phyloP scores from a whole-genome alignment of 1,140 invertebrate genomes.

The Heliothis subflexa region DNA sequence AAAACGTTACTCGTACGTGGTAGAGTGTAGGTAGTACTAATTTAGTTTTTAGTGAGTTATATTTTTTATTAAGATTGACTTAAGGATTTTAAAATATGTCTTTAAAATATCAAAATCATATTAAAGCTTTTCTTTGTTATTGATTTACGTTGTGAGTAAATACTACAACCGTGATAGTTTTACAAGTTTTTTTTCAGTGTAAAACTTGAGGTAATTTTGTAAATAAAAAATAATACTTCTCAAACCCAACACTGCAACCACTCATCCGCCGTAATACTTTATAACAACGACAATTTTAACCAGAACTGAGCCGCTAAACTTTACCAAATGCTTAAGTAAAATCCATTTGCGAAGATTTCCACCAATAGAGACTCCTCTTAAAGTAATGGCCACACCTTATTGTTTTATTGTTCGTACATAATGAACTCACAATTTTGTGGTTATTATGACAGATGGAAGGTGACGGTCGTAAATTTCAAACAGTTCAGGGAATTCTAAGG shows the following conservation, averaged over 20 bases:
- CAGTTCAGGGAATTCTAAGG: conserved; percentile 43
- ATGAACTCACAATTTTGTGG: conserved; percentile 59
- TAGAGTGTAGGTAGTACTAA: neutral
- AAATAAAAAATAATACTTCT: conserved; percentile 6
- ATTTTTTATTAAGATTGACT: neutral
- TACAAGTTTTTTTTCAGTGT: too few relatives aligned
- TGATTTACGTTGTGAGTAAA: too few relatives aligned
- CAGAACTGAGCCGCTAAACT: conserved; percentile 21
- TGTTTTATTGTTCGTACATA: conserved; percentile 63
- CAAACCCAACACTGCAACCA: conserved; percentile 1
- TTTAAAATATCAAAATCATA: neutral
- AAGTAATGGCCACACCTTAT: conserved; percentile 57
- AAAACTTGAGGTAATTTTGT: too few relatives aligned
- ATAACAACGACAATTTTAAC: neutral
- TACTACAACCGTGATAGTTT: too few relatives aligned
- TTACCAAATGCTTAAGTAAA: conserved; percentile 31
- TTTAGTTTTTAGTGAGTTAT: neutral
- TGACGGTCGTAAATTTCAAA: conserved; percentile 51
- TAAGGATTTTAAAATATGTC: neutral
- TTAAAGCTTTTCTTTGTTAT: too few relatives aligned
- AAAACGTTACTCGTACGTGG: too few relatives aligned
- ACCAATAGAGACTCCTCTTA: conserved; percentile 33
- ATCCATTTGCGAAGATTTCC: conserved; percentile 11
- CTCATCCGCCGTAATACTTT: conserved; percentile 13
- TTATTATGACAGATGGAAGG: conserved; percentile 54